Evolutionary conservation across 2,797 vertebrate species (phyloP).

Genomic region (Acropternis orthonyx): DNA sequence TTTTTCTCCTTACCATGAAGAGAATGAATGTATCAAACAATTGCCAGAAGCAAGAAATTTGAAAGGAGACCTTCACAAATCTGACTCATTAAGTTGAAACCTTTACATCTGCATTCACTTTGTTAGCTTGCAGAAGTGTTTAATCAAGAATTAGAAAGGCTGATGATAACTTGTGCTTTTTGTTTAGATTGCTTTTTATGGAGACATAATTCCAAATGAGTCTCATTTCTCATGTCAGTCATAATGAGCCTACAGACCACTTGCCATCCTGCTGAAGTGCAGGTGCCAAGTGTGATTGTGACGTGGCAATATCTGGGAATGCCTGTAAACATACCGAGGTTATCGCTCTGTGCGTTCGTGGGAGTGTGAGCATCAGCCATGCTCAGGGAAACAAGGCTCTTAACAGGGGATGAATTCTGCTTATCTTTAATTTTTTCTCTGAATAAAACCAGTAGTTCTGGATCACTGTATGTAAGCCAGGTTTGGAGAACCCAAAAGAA

Average conservation of each 20-base stretch:
- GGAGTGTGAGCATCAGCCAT: neutral
- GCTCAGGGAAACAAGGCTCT: neutral
- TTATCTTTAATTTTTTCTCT: neutral
- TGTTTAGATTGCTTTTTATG: conserved; percentile 46
- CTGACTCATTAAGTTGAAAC: conserved; percentile 30
- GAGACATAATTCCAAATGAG: conserved; percentile 24
- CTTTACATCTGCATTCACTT: conserved; percentile 34
- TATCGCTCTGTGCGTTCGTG: neutral
- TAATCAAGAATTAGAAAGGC: conserved; percentile 49
- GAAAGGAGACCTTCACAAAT: neutral
- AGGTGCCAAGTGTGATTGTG: neutral
- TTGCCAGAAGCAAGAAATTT: neutral
- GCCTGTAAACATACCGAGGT: neutral
- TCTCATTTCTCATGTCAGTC: neutral
- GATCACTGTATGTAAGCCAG: neutral
- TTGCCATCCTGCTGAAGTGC: neutral
- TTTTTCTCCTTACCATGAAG: neutral
- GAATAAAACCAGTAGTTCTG: neutral
- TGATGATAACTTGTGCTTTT: conserved; percentile 22
- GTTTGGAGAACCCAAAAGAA: neutral
- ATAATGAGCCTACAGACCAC: neutral
- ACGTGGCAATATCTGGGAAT: neutral
- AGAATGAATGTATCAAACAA: neutral
- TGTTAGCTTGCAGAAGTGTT: conserved; percentile 17
- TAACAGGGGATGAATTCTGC: neutral